Base-by-base conservation (phyloP, 2,888 invertebrate species). In the Tetranychus piercei region DNA sequence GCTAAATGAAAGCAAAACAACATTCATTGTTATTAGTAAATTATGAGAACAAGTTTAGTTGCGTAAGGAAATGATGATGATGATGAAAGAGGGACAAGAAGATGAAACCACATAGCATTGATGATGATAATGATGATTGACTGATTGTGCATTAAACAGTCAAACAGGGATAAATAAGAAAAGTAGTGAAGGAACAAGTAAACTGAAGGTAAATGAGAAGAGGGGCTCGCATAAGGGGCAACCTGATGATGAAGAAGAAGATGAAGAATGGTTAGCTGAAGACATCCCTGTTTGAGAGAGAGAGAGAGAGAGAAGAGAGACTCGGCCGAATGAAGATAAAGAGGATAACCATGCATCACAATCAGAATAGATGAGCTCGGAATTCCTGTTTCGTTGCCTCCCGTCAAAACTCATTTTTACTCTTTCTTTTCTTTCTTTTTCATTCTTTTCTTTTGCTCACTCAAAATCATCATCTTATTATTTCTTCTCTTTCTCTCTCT, bases 401-500 rank as follows among this genome's bases (percentile, higher is more conserved):
- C 55, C 15, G 55, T 55, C 55, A 15, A 55, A 34, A 34, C 34
- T 34, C 66, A 18, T 66, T 20, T 66, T 11, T 66, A 11, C 34
- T 69, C 20, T 23, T 69, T 23, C 34, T 23, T 22, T 11, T 69
- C 69, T 69, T 44, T 43, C 72, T 72, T 18, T 43, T 43, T 18
- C 23, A 11, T 20, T 34, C 44, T 44, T 71, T 23, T 44, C 44
- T 71, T 23, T 71, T 23, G 9, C 67, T n/a, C 71, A 8, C 71
- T 23, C 71, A 22, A 9, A 15, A 18, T 71, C 23, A 8, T 22
- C 8, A 9, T 67, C n/a, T 18, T 20, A 11, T 69, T n/a, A 18
- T 22, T 67, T 22, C 23, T 22, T 67, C 67, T 67, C n/a, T 71
- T 9, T 71, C n/a, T 71, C 43, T 44, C 71, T 44, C 43, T 71